Conservation (phyloP, 2,888 invertebrate genomes). For the Epinotia ramella region DNA sequence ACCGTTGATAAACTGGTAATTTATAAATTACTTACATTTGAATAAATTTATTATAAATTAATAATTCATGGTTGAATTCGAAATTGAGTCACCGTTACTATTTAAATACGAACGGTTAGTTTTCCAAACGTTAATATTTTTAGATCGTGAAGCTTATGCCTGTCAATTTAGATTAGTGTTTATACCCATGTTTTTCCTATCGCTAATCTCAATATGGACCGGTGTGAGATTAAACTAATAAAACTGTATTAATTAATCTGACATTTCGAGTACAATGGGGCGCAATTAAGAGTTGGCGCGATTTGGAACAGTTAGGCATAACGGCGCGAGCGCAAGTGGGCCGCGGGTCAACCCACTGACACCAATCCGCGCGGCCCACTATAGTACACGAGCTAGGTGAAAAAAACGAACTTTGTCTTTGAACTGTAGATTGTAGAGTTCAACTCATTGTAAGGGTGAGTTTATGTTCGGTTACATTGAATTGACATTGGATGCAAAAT, state of each 20-base stretch:
- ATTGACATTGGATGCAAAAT: neutral
- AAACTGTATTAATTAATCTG: slow-evolving; percentile 50
- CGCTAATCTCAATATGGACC: neutral
- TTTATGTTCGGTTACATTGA: neutral
- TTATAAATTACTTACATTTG: slow-evolving; percentile 20
- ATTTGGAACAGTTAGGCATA: slow-evolving; percentile 80
- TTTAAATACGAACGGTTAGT: slow-evolving; percentile 18
- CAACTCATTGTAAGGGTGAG: slow-evolving; percentile 48
- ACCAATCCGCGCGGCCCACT: slow-evolving; percentile 63
- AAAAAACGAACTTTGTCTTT: slow-evolving; percentile 46
- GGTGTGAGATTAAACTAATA: slow-evolving; percentile 42
- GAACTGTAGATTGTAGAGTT: slow-evolving; percentile 35
- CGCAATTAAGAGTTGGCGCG: slow-evolving; percentile 69
- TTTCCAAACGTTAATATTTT: neutral
- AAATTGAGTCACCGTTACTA: slow-evolving; percentile 25
- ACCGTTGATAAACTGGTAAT: slow-evolving; percentile 32
- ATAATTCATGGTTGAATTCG: slow-evolving; percentile 16
- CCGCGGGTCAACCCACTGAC: slow-evolving; percentile 76
- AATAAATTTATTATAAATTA: slow-evolving; percentile 21
- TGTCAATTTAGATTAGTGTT: neutral
- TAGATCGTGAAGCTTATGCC: neutral
- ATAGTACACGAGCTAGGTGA: slow-evolving; percentile 47
- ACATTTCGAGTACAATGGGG: slow-evolving; percentile 65
- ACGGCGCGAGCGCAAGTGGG: slow-evolving; percentile 75
- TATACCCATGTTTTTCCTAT: neutral